phyloP scores from a whole-genome alignment of 2,113 vertebrate genomes.

The Halcyon senegalensis region DNA sequence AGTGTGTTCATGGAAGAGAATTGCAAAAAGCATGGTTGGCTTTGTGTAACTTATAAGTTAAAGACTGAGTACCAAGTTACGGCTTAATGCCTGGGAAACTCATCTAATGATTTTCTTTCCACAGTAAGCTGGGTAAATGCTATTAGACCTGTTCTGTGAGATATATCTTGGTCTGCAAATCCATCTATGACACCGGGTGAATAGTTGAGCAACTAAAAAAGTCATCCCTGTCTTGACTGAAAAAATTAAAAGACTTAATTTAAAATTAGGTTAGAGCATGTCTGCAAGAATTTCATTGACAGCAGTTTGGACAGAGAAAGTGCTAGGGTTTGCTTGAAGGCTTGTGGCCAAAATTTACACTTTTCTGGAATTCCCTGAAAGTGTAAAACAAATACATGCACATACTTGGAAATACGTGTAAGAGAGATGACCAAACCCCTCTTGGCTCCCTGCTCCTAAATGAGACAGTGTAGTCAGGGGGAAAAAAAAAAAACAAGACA shows the following conservation, averaged over 20 bases:
- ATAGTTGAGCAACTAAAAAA: background rate
- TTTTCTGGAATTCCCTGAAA: background rate
- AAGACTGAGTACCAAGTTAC: background rate
- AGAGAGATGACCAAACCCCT: background rate
- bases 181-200: background rate
- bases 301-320: constrained; percentile 9
- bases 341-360: background rate
- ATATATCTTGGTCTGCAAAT: background rate
- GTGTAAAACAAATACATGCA: background rate
- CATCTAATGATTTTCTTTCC: background rate
- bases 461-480: background rate
- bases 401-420: background rate
- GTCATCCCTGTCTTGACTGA: background rate
- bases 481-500: background rate
- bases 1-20: background rate
- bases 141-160: background rate
- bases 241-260: background rate
- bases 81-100: background rate
- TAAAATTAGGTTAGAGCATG: constrained; percentile 6
- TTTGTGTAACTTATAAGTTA: background rate
- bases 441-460: constrained; percentile 4
- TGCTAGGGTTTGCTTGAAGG: background rate
- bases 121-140: background rate
- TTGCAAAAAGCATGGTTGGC: background rate
- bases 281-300: background rate